These are phyloP conservation scores for Amiota communis DNA, from an alignment of 2,888 invertebrate species.

Conservation along the genomic window DNA sequence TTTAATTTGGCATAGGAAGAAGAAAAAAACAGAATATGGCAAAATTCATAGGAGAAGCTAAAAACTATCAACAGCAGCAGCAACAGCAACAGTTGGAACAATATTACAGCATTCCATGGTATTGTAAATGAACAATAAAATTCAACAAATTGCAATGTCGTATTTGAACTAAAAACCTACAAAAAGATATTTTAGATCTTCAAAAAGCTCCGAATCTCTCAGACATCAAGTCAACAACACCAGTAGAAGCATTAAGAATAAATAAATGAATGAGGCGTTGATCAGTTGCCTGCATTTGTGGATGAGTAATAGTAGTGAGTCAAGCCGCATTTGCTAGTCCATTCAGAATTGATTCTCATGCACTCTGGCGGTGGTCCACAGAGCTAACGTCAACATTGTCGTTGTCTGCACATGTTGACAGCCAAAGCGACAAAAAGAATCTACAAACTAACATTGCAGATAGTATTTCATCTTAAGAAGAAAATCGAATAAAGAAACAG, in stretches of 20 bases:
- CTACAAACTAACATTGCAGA: neutral
- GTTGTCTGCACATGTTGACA: constrained; percentile 60
- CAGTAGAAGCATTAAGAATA: constrained; percentile 7
- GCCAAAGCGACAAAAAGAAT: constrained; percentile 48
- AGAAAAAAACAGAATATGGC: constrained; percentile 27
- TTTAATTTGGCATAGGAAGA: constrained; percentile 33
- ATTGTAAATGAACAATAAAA: constrained; percentile 45
- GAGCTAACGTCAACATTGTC: constrained; percentile 43
- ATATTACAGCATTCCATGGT: constrained; percentile 31
- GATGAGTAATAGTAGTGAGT: constrained; percentile 50
- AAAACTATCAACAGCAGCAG: constrained; percentile 40
- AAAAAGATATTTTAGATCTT: constrained; percentile 23
- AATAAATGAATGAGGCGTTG: constrained; percentile 48
- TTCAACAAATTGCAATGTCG: constrained; percentile 52
- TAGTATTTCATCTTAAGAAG: neutral
- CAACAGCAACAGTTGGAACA: constrained; percentile 30
- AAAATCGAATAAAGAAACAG: neutral
- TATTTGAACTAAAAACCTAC: constrained; percentile 38
- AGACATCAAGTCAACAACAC: neutral
- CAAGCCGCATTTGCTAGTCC: neutral
- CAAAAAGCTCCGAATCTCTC: neutral
- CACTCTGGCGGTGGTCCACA: constrained; percentile 21
- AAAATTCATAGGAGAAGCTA: constrained; percentile 27
- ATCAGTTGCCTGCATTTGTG: constrained; percentile 33
- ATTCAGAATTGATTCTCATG: constrained; percentile 43